Conservation (phyloP, 2,888 invertebrate species). For the Mellilla xanthometata region DNA sequence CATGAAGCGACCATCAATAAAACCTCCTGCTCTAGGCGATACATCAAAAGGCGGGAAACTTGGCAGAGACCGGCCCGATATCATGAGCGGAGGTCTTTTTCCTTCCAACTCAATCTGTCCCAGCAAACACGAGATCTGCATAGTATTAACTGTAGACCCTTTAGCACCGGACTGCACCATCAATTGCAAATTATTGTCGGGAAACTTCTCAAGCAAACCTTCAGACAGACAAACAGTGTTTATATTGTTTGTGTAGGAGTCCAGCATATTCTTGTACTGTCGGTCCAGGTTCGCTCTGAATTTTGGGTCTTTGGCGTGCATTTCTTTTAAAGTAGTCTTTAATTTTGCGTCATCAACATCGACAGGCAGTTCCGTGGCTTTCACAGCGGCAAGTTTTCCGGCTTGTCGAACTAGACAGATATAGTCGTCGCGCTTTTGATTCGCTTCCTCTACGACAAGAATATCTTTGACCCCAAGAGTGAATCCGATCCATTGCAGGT, state of each 20-base stretch:
- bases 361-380: slow-evolving; percentile 86
- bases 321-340: slow-evolving; percentile 86
- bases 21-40: slow-evolving; percentile 96
- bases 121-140: slow-evolving; percentile 98
- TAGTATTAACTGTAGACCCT: slow-evolving; percentile 98
- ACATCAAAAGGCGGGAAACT: slow-evolving; percentile 95
- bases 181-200: slow-evolving; percentile 97
- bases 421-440: slow-evolving; percentile 86
- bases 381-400: slow-evolving; percentile 85
- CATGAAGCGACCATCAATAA: slow-evolving; percentile 97
- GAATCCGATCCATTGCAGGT: slow-evolving; percentile 95
- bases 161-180: slow-evolving; percentile 99
- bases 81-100: slow-evolving; percentile 96
- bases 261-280: slow-evolving; percentile 91
- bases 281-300: slow-evolving; percentile 91
- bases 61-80: slow-evolving; percentile 95
- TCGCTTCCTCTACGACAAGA: slow-evolving; percentile 88
- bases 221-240: slow-evolving; percentile 92
- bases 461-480: slow-evolving; percentile 98
- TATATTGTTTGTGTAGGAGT: slow-evolving; percentile 94
- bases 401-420: slow-evolving; percentile 85
- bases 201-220: slow-evolving; percentile 94
- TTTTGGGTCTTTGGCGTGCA: slow-evolving; percentile 87
- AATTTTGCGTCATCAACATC: slow-evolving; percentile 83
- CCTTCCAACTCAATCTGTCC: slow-evolving; percentile 99